These are phyloP conservation scores for Diplolepis rosae DNA, from an alignment of 2,888 invertebrate species.

Conservation along the genomic window DNA sequence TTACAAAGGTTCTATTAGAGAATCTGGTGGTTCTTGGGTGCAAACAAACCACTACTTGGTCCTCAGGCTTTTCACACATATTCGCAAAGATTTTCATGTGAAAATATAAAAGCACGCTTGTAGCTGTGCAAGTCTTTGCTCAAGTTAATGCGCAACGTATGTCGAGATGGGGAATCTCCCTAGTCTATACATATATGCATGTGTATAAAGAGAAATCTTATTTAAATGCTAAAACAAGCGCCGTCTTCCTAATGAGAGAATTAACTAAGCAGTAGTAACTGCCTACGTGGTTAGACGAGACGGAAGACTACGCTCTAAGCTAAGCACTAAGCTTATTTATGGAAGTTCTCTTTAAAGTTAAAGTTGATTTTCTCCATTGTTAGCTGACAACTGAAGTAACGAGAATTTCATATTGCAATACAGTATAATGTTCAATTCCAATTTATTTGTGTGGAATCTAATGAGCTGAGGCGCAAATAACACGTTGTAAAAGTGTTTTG, in stretches of 20 bases:
- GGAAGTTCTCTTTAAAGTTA: slow-evolving; percentile 2
- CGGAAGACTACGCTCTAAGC: slow-evolving; percentile 2
- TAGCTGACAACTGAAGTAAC: neutral
- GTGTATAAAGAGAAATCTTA: slow-evolving; percentile 35
- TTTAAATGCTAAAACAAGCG: slow-evolving; percentile 42
- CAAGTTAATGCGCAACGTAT: slow-evolving; percentile 25
- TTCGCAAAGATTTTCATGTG: neutral
- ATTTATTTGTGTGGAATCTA: no score
- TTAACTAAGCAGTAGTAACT: slow-evolving; percentile 40
- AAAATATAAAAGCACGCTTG: neutral
- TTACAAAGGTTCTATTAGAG: neutral
- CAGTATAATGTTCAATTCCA: no score
- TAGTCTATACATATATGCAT: neutral
- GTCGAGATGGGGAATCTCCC: neutral
- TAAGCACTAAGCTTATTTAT: slow-evolving; percentile 15
- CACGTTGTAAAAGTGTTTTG: no score
- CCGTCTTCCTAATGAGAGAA: slow-evolving; percentile 41
- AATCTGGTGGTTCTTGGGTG: neutral
- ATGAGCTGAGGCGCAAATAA: no score
- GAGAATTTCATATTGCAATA: no score
- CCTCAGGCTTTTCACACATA: neutral
- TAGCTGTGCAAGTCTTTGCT: slow-evolving; percentile 2
- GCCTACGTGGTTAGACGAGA: slow-evolving; percentile 27
- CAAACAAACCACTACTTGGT: neutral
- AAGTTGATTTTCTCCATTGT: slow-evolving; percentile 20